Conservation (phyloP, 2,888 invertebrate species). For the Phengaris alcon region DNA sequence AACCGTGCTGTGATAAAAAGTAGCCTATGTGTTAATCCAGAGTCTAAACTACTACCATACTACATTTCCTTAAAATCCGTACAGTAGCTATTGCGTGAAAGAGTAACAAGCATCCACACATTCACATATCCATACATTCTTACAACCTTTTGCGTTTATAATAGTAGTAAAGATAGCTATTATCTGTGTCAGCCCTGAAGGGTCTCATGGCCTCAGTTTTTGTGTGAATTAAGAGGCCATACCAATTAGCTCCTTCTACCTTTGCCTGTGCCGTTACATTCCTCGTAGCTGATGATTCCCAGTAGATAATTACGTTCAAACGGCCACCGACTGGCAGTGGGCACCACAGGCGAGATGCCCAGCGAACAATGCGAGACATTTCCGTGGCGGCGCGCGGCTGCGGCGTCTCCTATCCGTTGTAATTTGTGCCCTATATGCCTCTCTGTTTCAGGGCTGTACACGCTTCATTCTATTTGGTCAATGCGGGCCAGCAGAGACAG, state of each 20-base stretch:
- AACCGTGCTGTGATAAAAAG: no score
- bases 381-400: neutral
- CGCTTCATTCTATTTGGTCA: neutral
- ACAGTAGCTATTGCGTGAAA: no score
- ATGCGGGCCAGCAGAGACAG: no score
- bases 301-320: slow-evolving; percentile 36
- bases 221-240: slow-evolving; percentile 37
- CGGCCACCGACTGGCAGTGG: slow-evolving; percentile 26
- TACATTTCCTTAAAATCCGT: no score
- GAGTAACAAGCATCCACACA: no score
- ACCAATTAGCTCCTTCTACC: slow-evolving; percentile 34
- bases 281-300: slow-evolving; percentile 28
- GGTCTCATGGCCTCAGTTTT: slow-evolving; percentile 36
- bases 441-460: neutral
- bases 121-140: no score
- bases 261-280: slow-evolving; percentile 37
- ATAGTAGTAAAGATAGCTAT: neutral
- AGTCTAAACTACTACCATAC: no score
- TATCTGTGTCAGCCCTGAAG: slow-evolving; percentile 26
- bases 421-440: neutral
- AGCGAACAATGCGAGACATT: neutral
- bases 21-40: no score
- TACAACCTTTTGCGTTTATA: no score
- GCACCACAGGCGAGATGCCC: neutral
- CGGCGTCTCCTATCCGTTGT: neutral